These are phyloP conservation scores for Gambusia holbrooki DNA, from an alignment of 2,113 vertebrate genomes.

Conservation along the genomic window DNA sequence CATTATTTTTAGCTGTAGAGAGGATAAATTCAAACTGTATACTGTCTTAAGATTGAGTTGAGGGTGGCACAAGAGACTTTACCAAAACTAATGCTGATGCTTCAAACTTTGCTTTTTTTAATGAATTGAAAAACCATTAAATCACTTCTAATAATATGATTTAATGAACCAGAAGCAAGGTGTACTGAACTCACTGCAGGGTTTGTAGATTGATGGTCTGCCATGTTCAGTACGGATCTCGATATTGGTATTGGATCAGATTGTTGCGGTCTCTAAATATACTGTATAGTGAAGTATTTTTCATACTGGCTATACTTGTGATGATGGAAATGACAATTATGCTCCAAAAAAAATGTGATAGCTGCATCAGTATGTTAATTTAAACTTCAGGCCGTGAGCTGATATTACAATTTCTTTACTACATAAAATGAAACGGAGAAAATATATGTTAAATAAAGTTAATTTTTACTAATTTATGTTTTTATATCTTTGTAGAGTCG, in stretches of 20 bases:
- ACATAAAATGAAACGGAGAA: not conserved
- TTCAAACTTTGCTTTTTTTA: no score
- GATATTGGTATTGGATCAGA: not conserved
- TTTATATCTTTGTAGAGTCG: slow-evolving; percentile 26
- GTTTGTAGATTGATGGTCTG: not conserved
- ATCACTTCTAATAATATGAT: no score
- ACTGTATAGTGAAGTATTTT: not conserved
- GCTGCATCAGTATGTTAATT: not conserved
- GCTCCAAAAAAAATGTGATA: not conserved
- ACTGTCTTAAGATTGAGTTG: not conserved
- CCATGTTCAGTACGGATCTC: no score
- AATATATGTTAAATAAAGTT: not conserved
- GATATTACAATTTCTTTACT: not conserved
- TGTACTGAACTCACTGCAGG: not conserved
- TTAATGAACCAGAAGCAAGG: no score
- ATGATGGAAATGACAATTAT: not conserved
- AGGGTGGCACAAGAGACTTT: not conserved
- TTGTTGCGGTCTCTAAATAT: not conserved
- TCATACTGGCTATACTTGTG: not conserved
- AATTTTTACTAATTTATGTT: not conserved
- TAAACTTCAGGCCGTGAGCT: not conserved
- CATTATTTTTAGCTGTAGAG: not conserved
- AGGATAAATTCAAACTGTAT: not conserved
- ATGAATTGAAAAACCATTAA: no score
- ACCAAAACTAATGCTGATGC: not conserved